A percentile compares a stretch with the other conserved stretches of the same genome.
phyloP scores from a whole-genome alignment of 1,140 invertebrate species.

The Teleopsis dalmanni region DNA sequence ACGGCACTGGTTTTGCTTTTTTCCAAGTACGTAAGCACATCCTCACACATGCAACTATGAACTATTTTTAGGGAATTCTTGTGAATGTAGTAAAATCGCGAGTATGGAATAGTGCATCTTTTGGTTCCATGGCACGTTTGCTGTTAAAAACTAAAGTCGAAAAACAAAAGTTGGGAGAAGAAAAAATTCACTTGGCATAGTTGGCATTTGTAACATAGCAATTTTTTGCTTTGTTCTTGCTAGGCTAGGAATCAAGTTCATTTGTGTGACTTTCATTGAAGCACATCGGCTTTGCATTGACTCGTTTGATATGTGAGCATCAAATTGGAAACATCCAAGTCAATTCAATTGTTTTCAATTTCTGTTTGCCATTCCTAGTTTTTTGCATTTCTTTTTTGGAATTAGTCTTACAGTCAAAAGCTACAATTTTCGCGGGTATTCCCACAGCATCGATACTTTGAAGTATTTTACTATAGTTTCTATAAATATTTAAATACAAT shows the following conservation, averaged over 20 bases:
- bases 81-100: neutral
- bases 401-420: no score
- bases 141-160: no score
- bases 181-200: no score
- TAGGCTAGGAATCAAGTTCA: slow-evolving; percentile 5
- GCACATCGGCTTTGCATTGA: neutral
- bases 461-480: no score
- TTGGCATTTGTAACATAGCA: no score
- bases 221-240: no score
- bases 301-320: neutral
- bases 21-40: slow-evolving; percentile 35
- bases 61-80: neutral
- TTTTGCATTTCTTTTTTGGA: no score
- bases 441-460: no score
- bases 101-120: no score
- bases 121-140: neutral
- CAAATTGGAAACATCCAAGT: slow-evolving; percentile 11
- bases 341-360: slow-evolving; percentile 14
- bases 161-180: no score
- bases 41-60: neutral
- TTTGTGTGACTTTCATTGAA: slow-evolving; percentile 13
- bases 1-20: slow-evolving; percentile 44
- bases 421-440: no score
- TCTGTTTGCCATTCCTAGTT: slow-evolving; percentile 1
- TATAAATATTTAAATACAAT: slow-evolving; percentile 5